Conservation (phyloP, 2,888 invertebrate genomes). For the Scaptomyza caliginosa region DNA sequence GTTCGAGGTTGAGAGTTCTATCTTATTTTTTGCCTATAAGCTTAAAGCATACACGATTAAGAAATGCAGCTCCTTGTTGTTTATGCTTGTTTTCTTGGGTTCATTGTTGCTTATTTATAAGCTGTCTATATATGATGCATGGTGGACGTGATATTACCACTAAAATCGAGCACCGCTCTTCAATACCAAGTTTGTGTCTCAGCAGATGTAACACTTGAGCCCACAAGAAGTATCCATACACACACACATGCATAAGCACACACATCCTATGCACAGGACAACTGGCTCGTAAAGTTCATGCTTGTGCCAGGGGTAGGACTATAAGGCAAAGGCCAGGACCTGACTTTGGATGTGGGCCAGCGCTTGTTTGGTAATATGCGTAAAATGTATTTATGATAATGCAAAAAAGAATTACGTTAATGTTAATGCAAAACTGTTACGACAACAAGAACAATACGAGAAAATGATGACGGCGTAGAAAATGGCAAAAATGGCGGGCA, state of each 20-base stretch:
- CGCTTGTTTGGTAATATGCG: slow-evolving; percentile 71
- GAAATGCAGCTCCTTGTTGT: slow-evolving; percentile 12
- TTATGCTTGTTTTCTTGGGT: slow-evolving; percentile 36
- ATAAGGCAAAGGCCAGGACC: background rate
- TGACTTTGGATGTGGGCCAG: slow-evolving; percentile 9
- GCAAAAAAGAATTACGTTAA: slow-evolving; percentile 80
- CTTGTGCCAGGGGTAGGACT: background rate
- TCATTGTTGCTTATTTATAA: slow-evolving; percentile 48
- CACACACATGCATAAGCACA: slow-evolving; percentile 1
- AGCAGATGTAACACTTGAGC: slow-evolving; percentile 40
- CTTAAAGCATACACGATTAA: background rate
- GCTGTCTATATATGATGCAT: slow-evolving; percentile 54
- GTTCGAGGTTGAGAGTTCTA: background rate
- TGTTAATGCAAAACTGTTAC: slow-evolving; percentile 80
- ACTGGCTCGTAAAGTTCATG: slow-evolving; percentile 40
- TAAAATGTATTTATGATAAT: slow-evolving; percentile 82
- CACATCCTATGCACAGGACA: slow-evolving; percentile 7
- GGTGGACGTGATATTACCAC: slow-evolving; percentile 61
- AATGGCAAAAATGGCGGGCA: slow-evolving; percentile 37
- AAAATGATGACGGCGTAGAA: slow-evolving; percentile 71
- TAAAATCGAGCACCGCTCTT: slow-evolving; percentile 35
- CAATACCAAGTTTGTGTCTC: slow-evolving; percentile 23
- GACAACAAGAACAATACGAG: slow-evolving; percentile 76
- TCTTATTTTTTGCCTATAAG: background rate
- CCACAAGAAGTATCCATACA: slow-evolving; percentile 4